Evolutionary conservation across 2,797 vertebrate genomes (phyloP), one percentile per base, ranked within the genome.

Genomic region (Sphaeramia orbicularis): DNA sequence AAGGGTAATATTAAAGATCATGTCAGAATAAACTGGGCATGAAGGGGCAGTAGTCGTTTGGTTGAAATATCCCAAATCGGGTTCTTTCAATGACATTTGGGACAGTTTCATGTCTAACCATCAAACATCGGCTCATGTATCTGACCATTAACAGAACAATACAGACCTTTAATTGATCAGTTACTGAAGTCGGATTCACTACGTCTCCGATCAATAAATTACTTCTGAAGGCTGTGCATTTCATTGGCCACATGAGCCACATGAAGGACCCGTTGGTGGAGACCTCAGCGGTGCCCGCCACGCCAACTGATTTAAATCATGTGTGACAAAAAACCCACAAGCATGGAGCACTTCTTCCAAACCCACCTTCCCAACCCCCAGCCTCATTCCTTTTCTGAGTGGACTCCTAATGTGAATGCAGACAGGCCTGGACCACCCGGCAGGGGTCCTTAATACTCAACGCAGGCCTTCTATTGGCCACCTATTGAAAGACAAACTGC

Each of bases 401-500:
- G 67, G 62, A 82, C 63, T 58, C 77, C 78, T 74, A 64, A 69
- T 54, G 65, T 83, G 71, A 89, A 86, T 72, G 64, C 72, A 81
- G 58, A 74, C 65, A 65, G 71, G 70, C 37, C 0, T 32, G 57
- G 86, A 85, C 80, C 84, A 86, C 86, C 84, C 81, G 59, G 83
- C 13, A 49, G 87, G 81, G 78, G 61, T 76, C 81, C 73, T 80
- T 76, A 78, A 85, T 70, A 42, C 72, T 71, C 64, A 62, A 45
- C 65, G 64, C 79, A 75, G 41, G 36, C 79, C 83, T 86, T 87
- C 74, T 82, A 65, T 70, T 72, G 78, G 80, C 68, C 71, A 83
- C 68, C 85, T 74, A 84, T 79, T 88, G 76, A 81, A 85, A 79
- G 67, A 75, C 80, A 84, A 86, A 89, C 75, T 63, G 64, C 74